phyloP scores from a whole-genome alignment of 2,797 vertebrate species.

The Rhinogobio ventralis region DNA sequence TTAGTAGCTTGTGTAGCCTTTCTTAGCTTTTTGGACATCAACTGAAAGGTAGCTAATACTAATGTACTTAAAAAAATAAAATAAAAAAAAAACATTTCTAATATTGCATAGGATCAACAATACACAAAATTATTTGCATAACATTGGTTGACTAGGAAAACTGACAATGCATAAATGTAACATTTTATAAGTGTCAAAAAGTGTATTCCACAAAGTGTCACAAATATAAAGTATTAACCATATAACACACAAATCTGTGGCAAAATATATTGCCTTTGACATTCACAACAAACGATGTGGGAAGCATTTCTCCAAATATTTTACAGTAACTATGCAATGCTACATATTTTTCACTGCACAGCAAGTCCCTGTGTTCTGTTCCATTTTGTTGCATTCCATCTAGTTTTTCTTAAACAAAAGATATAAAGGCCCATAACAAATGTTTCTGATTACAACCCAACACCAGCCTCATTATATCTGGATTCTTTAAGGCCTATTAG shows the following conservation, averaged over 20 bases:
- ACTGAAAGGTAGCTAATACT: background rate
- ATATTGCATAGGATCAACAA: background rate
- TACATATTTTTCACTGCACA: background rate
- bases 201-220: background rate
- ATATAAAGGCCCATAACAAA: background rate
- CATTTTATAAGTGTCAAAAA: background rate
- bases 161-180: too few relatives aligned
- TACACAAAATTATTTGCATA: background rate
- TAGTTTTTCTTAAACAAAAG: background rate
- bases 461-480: constrained; percentile 1
- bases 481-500: background rate
- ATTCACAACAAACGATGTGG: background rate
- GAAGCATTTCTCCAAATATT: background rate
- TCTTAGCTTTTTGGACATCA: background rate
- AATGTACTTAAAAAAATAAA: background rate
- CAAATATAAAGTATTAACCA: background rate
- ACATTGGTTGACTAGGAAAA: background rate
- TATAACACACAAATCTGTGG: background rate
- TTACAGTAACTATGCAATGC: background rate
- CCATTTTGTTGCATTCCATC: background rate
- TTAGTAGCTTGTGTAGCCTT: too few relatives aligned
- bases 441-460: background rate
- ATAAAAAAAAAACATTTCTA: too few relatives aligned
- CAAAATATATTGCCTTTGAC: background rate
- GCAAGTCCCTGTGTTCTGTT: background rate